These are phyloP conservation scores for Meloidogyne exigua DNA, from an alignment of 1,140 invertebrate genomes.

Conservation along the genomic window DNA sequence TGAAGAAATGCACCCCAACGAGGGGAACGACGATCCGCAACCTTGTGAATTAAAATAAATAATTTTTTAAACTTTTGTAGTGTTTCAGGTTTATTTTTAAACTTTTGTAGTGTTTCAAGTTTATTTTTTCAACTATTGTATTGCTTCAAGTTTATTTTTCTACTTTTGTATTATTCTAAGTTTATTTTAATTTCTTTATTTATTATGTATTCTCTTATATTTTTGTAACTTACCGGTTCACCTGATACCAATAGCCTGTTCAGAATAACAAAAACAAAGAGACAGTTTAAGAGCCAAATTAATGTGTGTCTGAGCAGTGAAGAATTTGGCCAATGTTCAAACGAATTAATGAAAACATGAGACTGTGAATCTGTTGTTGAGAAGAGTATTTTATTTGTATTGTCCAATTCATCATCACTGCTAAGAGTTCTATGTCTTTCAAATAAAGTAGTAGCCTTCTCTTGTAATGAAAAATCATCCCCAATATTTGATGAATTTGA, in stretches of 20 bases:
- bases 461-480: constrained; percentile 20
- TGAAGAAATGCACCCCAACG: constrained; percentile 52
- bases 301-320: constrained; percentile 32
- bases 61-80: background rate
- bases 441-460: constrained; percentile 14
- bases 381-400: background rate
- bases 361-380: background rate
- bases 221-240: constrained; percentile 37
- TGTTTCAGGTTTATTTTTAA: background rate
- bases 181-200: too few relatives aligned
- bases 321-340: constrained; percentile 5
- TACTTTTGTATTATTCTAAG: background rate
- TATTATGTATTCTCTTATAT: too few relatives aligned
- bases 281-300: constrained; percentile 40
- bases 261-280: constrained; percentile 44
- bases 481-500: background rate
- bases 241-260: constrained; percentile 46
- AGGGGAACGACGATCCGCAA: constrained; percentile 34
- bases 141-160: background rate
- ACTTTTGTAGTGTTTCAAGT: background rate
- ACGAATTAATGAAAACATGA: background rate
- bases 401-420: constrained; percentile 5
- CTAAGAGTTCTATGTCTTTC: constrained; percentile 23
- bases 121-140: too few relatives aligned
- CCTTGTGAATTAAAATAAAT: background rate